These are phyloP conservation scores for Callosobruchus maculatus DNA, from an alignment of 2,888 invertebrate genomes.

Conservation along the genomic window DNA sequence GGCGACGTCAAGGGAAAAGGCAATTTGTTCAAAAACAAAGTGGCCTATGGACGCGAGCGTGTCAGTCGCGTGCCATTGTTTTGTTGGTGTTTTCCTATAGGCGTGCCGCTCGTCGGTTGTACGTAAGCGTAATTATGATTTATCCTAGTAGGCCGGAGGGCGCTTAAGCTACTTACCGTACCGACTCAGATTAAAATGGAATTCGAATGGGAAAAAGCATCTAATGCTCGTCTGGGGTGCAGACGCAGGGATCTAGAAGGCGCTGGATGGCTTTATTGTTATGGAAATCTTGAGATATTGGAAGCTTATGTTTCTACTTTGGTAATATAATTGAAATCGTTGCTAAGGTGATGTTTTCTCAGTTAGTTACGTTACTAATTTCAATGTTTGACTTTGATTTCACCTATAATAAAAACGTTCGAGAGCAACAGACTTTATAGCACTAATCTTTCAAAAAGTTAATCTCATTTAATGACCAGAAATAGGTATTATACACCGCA, in stretches of 20 bases:
- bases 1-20: constrained; percentile 2
- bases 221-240: neutral
- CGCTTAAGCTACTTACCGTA: neutral
- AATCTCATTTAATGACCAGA: no score
- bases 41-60: constrained; percentile 12
- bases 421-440: no score
- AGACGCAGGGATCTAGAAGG: neutral
- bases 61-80: constrained; percentile 21
- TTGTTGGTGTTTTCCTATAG: constrained; percentile 13
- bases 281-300: neutral
- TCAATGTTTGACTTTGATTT: no score
- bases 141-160: neutral
- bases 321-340: no score
- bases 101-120: constrained; percentile 3
- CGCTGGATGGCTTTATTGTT: neutral
- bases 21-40: constrained; percentile 21
- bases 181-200: neutral
- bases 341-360: no score
- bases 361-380: no score
- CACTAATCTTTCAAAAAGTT: no score
- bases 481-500: no score
- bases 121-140: constrained; percentile 7
- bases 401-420: no score
- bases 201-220: neutral
- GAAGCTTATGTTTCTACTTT: no score